phyloP scores from a whole-genome alignment of 2,888 invertebrate genomes.

The Eristalinus aeneus region DNA sequence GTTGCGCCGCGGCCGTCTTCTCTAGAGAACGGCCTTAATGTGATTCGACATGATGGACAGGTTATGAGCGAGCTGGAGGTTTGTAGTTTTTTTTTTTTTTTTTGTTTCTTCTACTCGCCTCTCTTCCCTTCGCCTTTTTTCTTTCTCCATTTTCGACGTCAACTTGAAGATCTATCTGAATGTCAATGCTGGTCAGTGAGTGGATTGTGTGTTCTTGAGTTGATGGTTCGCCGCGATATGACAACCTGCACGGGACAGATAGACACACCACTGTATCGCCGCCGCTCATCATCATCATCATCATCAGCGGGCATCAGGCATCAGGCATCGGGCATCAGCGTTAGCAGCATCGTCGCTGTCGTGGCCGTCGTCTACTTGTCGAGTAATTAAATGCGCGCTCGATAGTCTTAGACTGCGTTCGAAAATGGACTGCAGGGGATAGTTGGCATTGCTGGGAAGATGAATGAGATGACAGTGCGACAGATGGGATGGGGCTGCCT shows the following conservation, averaged over 20 bases:
- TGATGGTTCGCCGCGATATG: constrained; percentile 52
- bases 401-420: constrained; percentile 36
- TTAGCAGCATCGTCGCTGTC: not conserved
- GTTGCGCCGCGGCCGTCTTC: not conserved
- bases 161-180: constrained; percentile 62
- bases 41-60: constrained; percentile 69
- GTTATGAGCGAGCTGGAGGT: constrained; percentile 56
- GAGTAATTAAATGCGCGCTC: constrained; percentile 60
- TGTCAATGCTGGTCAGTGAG: constrained; percentile 64
- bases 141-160: constrained; percentile 18
- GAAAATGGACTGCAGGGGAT: constrained; percentile 43
- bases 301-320: not conserved
- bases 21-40: constrained; percentile 61
- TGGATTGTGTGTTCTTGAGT: constrained; percentile 56
- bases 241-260: constrained; percentile 44
- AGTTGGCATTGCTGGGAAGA: constrained; percentile 56
- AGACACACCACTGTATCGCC: not conserved
- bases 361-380: constrained; percentile 36
- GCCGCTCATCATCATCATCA: constrained; percentile 1
- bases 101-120: not conserved
- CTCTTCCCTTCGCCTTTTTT: not conserved
- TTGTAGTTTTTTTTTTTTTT: constrained; percentile 26
- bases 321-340: not conserved
- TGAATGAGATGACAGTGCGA: constrained; percentile 44
- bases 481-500: not conserved